Evolutionary conservation across 1,140 invertebrate species (phyloP), one percentile per base, ranked within the genome.

Genomic region (Drosophila sp.): DNA sequence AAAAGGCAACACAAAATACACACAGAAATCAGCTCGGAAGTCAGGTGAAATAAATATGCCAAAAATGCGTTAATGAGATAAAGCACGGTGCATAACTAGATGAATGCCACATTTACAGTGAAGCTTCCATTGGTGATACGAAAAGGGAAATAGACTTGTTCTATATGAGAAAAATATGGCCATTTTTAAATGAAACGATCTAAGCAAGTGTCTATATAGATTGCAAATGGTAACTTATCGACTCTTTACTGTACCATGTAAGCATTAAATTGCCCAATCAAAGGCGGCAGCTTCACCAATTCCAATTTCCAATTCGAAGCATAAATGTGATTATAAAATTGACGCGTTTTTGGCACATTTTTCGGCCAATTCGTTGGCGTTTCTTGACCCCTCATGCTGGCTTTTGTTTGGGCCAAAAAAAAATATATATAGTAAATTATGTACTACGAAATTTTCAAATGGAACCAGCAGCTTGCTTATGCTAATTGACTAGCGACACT

Each of bases 51-150:
- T 41, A 74, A 74, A 40, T 61, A 67, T 68, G 60, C 74, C 27
- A 30, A 75, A 75, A 61, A 74, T 75, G 40, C 7, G 38, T 67
- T 74, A 74, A 75, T 74, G 56, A 75, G 57, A 23, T 35, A 32
- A 56, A 75, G 57, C 40, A 30, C 55, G 44, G 57, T 67, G 72
- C 72, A 74, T 67, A 57, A n/a, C 71, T 61, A 67, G 55, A 66
- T 55, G 57, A 33, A 47, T 47, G 44, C 7, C 44, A 47, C 7
- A 23, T 47, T 47, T 47, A 72, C 58, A 66, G 71, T 73, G 11
- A n/a, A 41, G 11, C 25, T 30, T 64, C 33, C 11, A 1, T 17
- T n/a, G 3, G 8, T 33, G 41, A 44, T 44, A 4, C n/a, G 2
- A n/a, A 23, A 2, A 10, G 3, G 3, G 33, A 35, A 5, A 35